Evolutionary conservation across 2,113 vertebrate species (phyloP).

Genomic region (Alosa alosa): DNA sequence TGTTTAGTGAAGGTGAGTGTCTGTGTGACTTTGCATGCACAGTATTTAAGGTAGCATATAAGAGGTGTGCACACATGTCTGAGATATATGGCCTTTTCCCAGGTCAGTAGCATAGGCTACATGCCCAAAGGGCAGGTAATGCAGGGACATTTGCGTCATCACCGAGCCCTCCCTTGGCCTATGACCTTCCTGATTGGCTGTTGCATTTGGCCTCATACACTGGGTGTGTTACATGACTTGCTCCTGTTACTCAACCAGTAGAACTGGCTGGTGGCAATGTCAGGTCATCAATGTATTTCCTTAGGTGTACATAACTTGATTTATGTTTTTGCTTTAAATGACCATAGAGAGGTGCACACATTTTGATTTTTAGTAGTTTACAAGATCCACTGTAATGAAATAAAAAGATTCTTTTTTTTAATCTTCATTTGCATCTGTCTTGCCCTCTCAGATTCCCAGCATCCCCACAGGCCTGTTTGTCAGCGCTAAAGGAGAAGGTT

Average conservation of each 20-base stretch:
- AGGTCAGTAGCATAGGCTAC: not conserved
- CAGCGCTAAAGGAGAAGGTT: slow-evolving; percentile 91
- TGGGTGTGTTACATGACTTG: not conserved
- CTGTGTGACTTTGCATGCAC: not conserved
- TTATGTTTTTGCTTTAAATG: not conserved
- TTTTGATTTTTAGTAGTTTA: no score
- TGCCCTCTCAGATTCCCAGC: slow-evolving; percentile 80
- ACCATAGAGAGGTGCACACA: not conserved
- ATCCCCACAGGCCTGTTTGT: slow-evolving; percentile 92
- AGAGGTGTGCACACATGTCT: not conserved
- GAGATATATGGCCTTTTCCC: not conserved
- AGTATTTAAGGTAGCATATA: not conserved
- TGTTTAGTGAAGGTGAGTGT: not conserved
- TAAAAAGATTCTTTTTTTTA: slow-evolving; percentile 48
- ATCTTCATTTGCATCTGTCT: slow-evolving; percentile 12
- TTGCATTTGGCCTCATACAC: not conserved
- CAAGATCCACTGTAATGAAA: slow-evolving; percentile 40
- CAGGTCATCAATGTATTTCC: not conserved
- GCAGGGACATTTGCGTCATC: not conserved
- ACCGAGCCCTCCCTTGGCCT: not conserved
- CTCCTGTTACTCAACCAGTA: not conserved
- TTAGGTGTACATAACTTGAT: not conserved
- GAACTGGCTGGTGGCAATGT: not conserved
- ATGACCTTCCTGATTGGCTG: not conserved
- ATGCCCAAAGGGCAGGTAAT: not conserved